Evolutionary conservation across 2,113 vertebrate species (phyloP).

Genomic region (Cricetomys ansorgei): DNA sequence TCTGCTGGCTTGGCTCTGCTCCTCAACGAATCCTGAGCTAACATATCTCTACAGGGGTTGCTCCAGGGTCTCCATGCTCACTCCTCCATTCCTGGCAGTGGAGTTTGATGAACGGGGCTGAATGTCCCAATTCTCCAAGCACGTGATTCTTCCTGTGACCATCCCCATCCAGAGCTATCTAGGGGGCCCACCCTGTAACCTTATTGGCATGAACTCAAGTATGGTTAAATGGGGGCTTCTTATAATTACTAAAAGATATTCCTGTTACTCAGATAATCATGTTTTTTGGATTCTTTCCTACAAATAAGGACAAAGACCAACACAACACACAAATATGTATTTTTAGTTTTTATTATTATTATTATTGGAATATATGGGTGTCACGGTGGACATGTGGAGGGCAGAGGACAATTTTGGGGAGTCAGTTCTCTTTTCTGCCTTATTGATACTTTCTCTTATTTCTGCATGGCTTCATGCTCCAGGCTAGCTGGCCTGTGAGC

Average conservation of each 20-base stretch:
- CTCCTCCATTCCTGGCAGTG: background rate
- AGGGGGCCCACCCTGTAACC: background rate
- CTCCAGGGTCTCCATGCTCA: background rate
- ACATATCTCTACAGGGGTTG: background rate
- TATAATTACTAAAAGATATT: background rate
- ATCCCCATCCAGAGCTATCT: background rate
- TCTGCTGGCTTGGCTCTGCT: background rate
- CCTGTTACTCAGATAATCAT: background rate
- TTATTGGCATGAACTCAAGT: background rate
- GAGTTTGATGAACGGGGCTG: background rate
- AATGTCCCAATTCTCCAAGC: background rate
- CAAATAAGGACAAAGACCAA: background rate
- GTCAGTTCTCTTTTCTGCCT: too few species aligned
- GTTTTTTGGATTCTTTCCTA: background rate
- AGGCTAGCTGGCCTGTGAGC: background rate
- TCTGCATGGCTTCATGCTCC: background rate
- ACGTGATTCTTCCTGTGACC: slow-evolving; percentile 12
- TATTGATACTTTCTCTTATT: background rate
- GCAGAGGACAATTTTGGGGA: background rate
- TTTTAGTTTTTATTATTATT: background rate
- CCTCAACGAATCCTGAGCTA: background rate
- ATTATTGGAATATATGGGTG: background rate
- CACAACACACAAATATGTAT: background rate
- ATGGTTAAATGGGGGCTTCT: background rate
- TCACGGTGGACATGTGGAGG: background rate